Evolutionary conservation across 2,797 vertebrate species (phyloP).

Genomic region (Gymnothorax reevesii): DNA sequence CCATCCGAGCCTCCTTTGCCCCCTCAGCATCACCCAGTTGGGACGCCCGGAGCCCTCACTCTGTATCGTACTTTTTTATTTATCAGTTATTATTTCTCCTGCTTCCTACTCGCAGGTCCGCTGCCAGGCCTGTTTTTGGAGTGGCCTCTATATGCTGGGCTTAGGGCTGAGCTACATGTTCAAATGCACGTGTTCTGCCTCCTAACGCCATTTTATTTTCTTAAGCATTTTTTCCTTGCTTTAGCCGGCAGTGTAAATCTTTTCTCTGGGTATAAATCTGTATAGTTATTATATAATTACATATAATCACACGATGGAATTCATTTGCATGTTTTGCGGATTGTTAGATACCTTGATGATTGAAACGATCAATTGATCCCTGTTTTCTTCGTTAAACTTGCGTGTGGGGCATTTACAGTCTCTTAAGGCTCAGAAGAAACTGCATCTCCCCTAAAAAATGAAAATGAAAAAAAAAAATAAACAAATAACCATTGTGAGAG

Average conservation of each 20-base stretch:
- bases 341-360: not conserved
- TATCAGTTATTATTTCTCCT: slow-evolving; percentile 54
- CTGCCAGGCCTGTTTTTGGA: not conserved
- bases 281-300: not conserved
- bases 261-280: not conserved
- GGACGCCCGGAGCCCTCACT: slow-evolving; percentile 41
- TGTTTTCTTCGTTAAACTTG: not conserved
- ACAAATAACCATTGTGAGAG: no score
- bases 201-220: not conserved
- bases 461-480: not conserved
- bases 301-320: not conserved
- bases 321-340: not conserved
- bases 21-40: slow-evolving; percentile 34
- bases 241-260: not conserved
- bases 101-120: slow-evolving; percentile 70
- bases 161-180: not conserved
- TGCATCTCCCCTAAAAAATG: not conserved
- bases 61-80: slow-evolving; percentile 20
- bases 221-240: not conserved
- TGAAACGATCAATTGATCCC: not conserved
- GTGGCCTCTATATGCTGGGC: slow-evolving; percentile 57
- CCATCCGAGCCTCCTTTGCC: slow-evolving; percentile 30
- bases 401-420: not conserved
- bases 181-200: not conserved
- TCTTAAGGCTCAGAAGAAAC: not conserved